Conservation (phyloP, 2,888 invertebrate genomes). For the Miltochrista miniata region DNA sequence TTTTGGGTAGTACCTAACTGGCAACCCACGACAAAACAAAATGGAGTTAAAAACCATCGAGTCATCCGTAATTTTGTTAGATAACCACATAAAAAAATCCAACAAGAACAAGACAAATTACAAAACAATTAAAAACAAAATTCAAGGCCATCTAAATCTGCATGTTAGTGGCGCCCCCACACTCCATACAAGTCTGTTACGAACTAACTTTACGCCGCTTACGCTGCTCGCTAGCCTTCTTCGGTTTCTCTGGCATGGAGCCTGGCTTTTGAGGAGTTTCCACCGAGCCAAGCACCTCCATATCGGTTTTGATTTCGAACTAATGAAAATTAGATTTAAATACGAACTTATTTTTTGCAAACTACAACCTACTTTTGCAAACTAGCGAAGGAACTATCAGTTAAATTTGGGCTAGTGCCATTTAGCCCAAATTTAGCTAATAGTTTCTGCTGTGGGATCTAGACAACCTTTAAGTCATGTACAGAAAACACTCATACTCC, state of each 20-base stretch:
- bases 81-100: not conserved
- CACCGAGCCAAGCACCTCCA: not conserved
- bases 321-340: not conserved
- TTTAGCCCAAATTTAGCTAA: no score
- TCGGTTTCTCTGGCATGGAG: not conserved
- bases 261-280: not conserved
- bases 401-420: no score
- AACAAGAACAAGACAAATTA: not conserved
- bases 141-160: not conserved
- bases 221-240: not conserved
- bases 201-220: slow-evolving; percentile 1
- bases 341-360: not conserved
- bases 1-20: no score
- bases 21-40: no score
- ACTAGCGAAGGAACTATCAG: no score
- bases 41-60: no score
- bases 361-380: no score
- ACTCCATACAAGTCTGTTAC: not conserved
- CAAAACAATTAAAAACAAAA: not conserved
- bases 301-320: not conserved
- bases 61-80: not conserved
- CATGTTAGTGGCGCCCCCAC: not conserved
- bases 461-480: no score
- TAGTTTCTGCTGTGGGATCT: no score
- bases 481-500: no score